Percentiles rank a stretch among this genome's conserved stretches.
Conservation (phyloP, 2,888 invertebrate species). For the Sepioteuthis lessoniana region DNA sequence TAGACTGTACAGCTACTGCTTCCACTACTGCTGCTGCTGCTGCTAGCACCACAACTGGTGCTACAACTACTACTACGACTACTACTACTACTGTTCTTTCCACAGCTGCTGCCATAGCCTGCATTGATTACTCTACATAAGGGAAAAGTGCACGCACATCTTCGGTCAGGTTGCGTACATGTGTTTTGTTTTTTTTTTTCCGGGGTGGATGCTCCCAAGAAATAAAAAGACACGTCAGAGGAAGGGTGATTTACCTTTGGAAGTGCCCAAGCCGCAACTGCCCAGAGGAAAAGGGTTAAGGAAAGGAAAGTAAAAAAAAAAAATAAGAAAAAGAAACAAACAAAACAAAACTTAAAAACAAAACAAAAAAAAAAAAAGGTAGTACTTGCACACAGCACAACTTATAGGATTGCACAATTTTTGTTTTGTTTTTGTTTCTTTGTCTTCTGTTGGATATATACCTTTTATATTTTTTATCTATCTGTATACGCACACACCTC, state of each 20-base stretch:
- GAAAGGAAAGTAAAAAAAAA: background rate
- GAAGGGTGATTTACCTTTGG: background rate
- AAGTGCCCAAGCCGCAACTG: background rate
- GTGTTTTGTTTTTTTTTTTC: background rate
- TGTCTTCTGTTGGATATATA: background rate
- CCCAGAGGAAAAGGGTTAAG: background rate
- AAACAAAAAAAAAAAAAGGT: background rate
- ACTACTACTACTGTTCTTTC: background rate
- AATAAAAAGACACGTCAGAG: background rate
- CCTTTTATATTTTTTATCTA: background rate
- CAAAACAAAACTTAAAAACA: background rate
- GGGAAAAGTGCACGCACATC: constrained; percentile 16
- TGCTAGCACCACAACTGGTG: background rate
- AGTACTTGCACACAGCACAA: background rate
- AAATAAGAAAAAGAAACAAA: background rate
- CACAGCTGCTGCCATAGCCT: background rate
- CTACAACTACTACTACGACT: background rate
- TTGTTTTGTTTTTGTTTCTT: background rate
- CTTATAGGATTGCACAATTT: background rate
- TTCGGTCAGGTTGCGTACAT: constrained; percentile 4
- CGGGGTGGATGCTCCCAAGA: background rate
- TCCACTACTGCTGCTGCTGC: background rate
- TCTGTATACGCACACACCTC: background rate
- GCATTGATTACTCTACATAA: constrained; percentile 35
- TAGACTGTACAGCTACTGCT: background rate